Evolutionary conservation across 1,140 invertebrate species (phyloP), one percentile per base, ranked within the genome.

Genomic region (Sarcophaga peregrina): DNA sequence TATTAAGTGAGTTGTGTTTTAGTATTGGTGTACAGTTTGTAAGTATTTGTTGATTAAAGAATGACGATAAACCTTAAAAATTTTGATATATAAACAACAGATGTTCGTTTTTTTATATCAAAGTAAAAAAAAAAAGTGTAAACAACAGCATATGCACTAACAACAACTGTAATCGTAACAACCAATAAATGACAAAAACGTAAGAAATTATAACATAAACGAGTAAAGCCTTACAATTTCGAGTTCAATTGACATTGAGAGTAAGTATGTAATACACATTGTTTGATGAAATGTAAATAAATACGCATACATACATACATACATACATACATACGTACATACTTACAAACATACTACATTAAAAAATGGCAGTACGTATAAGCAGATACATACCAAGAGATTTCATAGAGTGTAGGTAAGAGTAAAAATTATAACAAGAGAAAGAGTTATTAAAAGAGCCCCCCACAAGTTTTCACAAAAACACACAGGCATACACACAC

Each of bases 191-290:
- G 75, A 9, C 75, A 8, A 9, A 0, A 48, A 6, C 17, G 25
- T 76, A 76, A 78, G 48, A 78, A 78, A 78, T 47, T 76, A 76
- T 76, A 68, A 25, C 62, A 37, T 37, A 37, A n/a, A 37, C 25
- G 25, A 37, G 75, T 47, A 78, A 68, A 78, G 75, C 75, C 75
- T 78, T 78, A 78, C 75, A 78, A 78, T 78, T 78, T n/a, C 75
- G 75, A 75, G 47, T 78, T 78, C 54, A 58, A 47, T 78, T 78
- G 75, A 78, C 75, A 78, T 78, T 78, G 75, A 78, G 75, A 52
- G 47, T 78, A 8, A n/a, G 45, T n/a, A n/a, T n/a, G n/a, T 15
- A 72, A 20, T 72, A 7, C 13, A 17, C 46, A 78, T 45, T 6
- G 5, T 75, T 75, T 37, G 25, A 2, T 37, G 25, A 46, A 15